Evolutionary conservation across 2,797 vertebrate species (phyloP), one percentile per base, ranked within the genome.

Genomic region (Buphagus erythrorhynchus): DNA sequence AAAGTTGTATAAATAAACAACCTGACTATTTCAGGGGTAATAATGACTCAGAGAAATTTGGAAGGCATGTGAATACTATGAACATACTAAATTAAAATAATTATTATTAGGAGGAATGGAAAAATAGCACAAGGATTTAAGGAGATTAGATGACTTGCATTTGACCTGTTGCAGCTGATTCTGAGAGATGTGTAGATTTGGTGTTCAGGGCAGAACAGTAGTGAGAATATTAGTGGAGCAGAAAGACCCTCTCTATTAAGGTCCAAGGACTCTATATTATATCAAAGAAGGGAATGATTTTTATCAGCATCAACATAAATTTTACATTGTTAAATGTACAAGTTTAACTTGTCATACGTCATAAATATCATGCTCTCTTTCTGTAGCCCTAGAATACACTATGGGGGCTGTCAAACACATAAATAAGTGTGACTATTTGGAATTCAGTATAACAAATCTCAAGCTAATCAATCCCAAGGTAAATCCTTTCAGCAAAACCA

Each of bases 1-100:
- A 26, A 17, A 67, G 15, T 38, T 10, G 13, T 48, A 57, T 15
- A 78, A 92, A 69, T 45, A 82, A 90, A 7, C 33, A 86, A 29
- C 45, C 31, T 29, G 25, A 72, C 7, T 72, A 33, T 81, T 80
- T 43, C 58, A 71, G 62, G 19, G 15, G 10, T 46, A 81, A 54
- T 71, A 71, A 71, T 46, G 31, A 59, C 29, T 83, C 33, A 48
- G 17, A 85, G 26, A 77, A 94, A 86, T 69, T 78, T 71, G 59
- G 71, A 88, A 85, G 12, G 22, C 16, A 26, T 61, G 33, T 45
- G 24, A 91, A 65, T 81, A 80, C 45, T 26, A 14, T 55, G 58
- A 78, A 76, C 16, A 66, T 6, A 57, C 7, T 38, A 65, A 74
- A 21, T 66, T 54, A 48, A 88, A 88, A 58, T 58, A 78, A 86